Conservation (phyloP, 2,797 vertebrate species). For the Ataeniobius toweri region DNA sequence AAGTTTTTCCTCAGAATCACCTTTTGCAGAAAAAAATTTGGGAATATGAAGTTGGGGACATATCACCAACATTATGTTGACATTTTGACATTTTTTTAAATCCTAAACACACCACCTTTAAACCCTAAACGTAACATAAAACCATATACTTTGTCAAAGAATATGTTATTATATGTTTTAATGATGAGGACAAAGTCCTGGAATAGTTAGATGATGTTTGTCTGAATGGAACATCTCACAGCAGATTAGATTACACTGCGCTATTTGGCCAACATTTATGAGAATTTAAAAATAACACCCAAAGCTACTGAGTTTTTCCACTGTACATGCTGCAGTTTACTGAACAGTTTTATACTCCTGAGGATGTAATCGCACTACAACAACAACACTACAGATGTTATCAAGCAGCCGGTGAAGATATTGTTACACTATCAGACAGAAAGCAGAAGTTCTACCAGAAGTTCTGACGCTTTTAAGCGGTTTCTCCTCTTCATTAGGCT, state of each 20-base stretch:
- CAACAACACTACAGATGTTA: not conserved
- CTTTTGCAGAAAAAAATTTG: not conserved
- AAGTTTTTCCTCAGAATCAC: not conserved
- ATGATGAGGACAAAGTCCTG: not conserved
- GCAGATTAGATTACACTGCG: not conserved
- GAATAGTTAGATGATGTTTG: not conserved
- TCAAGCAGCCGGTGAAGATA: not conserved
- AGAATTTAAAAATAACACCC: not conserved
- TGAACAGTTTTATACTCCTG: not conserved
- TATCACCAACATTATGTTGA: not conserved
- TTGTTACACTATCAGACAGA: not conserved
- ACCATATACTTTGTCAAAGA: not conserved
- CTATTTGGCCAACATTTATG: not conserved
- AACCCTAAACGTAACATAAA: not conserved
- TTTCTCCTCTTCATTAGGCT: not conserved
- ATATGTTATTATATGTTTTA: not conserved
- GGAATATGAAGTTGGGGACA: not conserved
- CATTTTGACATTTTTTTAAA: not conserved
- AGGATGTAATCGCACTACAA: not conserved
- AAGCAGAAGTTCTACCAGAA: not conserved
- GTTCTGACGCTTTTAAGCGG: not conserved
- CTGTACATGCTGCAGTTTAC: not conserved
- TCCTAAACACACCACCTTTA: not conserved
- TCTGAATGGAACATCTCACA: slow-evolving; percentile 3
- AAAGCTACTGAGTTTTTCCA: not conserved